Base-by-base conservation (phyloP, 2,797 vertebrate species). In the Oryzias sinensis region DNA sequence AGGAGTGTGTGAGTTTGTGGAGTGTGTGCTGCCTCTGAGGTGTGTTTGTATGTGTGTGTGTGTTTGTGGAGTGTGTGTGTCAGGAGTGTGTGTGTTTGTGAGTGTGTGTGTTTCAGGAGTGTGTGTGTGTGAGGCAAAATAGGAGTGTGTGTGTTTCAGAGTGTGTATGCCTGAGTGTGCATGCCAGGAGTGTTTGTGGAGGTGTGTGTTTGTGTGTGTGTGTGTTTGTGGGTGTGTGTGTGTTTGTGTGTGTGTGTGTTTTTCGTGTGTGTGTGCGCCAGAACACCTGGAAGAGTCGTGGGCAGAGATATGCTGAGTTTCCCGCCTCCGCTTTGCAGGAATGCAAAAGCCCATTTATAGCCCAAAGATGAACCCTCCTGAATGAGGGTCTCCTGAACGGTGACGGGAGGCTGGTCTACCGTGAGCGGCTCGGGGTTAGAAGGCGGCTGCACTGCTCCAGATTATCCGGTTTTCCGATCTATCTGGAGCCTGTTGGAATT, bases 401-500 rank as follows among this genome's bases (percentile, higher is more conserved):
- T 43, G 61, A 68, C 66, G 59, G 64, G 37, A 44, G 56, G 66
- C 59, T n/a, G 50, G 46, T 24, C 20, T 9, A 48, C 46, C 41
- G 40, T 47, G 51, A 51, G 43, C 44, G 2, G n/a, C 45, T 50
- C 43, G 67, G 20, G 70, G 65, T 65, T 18, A 27, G 64, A 59
- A 50, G 49, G 22, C 56, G 50, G 59, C 40, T 46, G 48, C 18
- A 58, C 46, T 62, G 50, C 55, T 77, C 59, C 69, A 83, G 75
- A 86, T 85, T 76, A 83, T 87, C 18, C 20, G 63, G 75, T 76
- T 80, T 85, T 76, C 20, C 2, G 20, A 22, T 87, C 83, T 77
- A 86, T 85, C 82, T 82, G 70, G 76, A 74, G 59, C 75, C 76
- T 87, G 77, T 68, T 86, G 89, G 91, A 92, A 95, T 93, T 93